phyloP scores from a whole-genome alignment of 2,113 vertebrate genomes.

The Centropus bengalensis region DNA sequence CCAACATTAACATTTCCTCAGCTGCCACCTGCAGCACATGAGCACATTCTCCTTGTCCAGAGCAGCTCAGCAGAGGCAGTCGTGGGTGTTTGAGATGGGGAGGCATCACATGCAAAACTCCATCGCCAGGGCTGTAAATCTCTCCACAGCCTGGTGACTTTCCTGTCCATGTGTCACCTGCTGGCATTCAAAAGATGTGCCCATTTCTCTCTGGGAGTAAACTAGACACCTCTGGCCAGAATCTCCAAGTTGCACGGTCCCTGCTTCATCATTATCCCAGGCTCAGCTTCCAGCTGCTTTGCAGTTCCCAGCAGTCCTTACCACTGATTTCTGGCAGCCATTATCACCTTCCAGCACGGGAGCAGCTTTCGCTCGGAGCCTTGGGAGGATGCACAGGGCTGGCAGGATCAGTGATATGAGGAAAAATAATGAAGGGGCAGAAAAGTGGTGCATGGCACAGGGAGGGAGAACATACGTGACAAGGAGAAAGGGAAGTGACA shows the following conservation, averaged over 20 bases:
- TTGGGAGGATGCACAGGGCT: neutral
- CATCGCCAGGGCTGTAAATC: neutral
- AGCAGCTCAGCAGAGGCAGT: conserved; percentile 4
- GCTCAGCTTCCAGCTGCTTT: neutral
- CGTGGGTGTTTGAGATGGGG: neutral
- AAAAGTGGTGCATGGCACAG: neutral
- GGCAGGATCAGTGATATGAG: neutral
- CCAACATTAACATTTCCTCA: neutral
- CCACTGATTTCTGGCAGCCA: conserved; percentile 24
- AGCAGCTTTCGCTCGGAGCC: neutral
- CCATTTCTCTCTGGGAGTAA: neutral
- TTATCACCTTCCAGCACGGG: neutral
- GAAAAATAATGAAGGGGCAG: neutral
- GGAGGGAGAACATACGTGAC: neutral
- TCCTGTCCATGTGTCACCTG: neutral
- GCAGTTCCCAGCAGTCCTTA: neutral
- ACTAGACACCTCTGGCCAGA: neutral
- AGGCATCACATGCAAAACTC: neutral
- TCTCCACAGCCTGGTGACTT: neutral
- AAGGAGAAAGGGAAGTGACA: neutral
- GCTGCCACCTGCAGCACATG: neutral
- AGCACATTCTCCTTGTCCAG: conserved; percentile 1
- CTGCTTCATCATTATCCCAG: neutral
- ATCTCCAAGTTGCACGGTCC: neutral
- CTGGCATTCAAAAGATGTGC: neutral